Evolutionary conservation across 2,888 invertebrate species (phyloP), one percentile per base, ranked within the genome.

Genomic region (Drepanosiphum platanoidis): DNA sequence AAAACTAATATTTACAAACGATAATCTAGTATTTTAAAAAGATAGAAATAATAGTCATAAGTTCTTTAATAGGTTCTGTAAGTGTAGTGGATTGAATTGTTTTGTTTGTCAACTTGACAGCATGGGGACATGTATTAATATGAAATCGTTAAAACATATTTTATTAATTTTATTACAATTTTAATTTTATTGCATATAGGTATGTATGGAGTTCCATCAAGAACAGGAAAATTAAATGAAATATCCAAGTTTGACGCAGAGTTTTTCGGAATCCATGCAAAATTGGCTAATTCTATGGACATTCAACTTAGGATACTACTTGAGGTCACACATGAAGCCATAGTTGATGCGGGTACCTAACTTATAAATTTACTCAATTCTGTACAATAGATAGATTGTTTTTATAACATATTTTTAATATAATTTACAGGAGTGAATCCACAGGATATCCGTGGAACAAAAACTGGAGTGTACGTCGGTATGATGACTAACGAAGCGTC

Each of bases 341-440:
- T 91, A 9, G 88, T 90, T n/a, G 91, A 91, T 88, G 91, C 91
- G 81, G 91, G 91, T 90, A 89, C 36, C n/a, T 90, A 89, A 36
- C n/a, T 52, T n/a, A n/a, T 42, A 22, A 13, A 11, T 22, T n/a
- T n/a, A n/a, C n/a, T n/a, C n/a, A n/a, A n/a, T n/a, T n/a, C n/a
- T n/a, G n/a, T n/a, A n/a, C n/a, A n/a, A n/a, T n/a, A n/a, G n/a
- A n/a, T n/a, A n/a, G n/a, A n/a, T n/a, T n/a, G n/a, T n/a, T n/a
- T n/a, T n/a, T n/a, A n/a, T n/a, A n/a, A n/a, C n/a, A n/a, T n/a
- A n/a, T n/a, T n/a, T n/a, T n/a, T n/a, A n/a, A n/a, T n/a, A n/a
- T n/a, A n/a, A n/a, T 75, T 87, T 87, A 34, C 86, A 90, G 90
- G 91, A 86, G 88, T 91, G 0, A 91, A 90, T 87, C 91, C 91